These are phyloP conservation scores for Petaurus breviceps DNA, from an alignment of 2,113 vertebrate species.

Conservation along the genomic window DNA sequence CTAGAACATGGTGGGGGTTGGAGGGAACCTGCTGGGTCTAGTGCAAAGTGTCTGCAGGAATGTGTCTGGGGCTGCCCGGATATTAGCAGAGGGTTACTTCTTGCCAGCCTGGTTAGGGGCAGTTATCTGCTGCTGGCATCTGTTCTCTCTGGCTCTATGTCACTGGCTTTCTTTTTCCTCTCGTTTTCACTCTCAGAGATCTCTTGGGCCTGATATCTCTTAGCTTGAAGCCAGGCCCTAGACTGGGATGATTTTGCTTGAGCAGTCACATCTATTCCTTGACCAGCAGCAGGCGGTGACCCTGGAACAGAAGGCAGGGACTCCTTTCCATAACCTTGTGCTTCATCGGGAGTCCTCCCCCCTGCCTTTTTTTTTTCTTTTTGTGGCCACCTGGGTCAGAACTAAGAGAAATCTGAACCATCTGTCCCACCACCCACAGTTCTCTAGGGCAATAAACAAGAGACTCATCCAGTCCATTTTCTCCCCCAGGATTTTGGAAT, in stretches of 20 bases:
- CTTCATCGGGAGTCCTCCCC: neutral
- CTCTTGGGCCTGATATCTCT: neutral
- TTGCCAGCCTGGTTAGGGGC: neutral
- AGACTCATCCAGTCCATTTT: neutral
- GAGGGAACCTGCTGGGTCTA: neutral
- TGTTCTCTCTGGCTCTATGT: neutral
- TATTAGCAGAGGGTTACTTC: neutral
- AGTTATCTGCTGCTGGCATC: neutral
- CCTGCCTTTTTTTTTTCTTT: neutral
- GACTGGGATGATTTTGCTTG: neutral
- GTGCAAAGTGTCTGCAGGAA: neutral
- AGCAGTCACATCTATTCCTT: neutral
- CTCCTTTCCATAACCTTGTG: neutral
- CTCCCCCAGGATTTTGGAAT: neutral
- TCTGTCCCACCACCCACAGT: neutral
- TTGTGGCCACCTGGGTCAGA: neutral
- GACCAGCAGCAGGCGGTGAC: neutral
- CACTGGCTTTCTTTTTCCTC: neutral
- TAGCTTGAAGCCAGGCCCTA: neutral
- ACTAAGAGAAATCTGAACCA: neutral
- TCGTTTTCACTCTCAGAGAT: neutral
- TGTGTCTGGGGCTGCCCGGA: neutral
- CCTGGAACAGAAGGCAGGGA: neutral
- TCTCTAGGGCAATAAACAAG: neutral
- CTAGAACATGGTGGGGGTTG: neutral